Evolutionary conservation across 2,888 invertebrate species (phyloP), one percentile per base, ranked within the genome.

Genomic region (Dasysyrphus albostriatus): DNA sequence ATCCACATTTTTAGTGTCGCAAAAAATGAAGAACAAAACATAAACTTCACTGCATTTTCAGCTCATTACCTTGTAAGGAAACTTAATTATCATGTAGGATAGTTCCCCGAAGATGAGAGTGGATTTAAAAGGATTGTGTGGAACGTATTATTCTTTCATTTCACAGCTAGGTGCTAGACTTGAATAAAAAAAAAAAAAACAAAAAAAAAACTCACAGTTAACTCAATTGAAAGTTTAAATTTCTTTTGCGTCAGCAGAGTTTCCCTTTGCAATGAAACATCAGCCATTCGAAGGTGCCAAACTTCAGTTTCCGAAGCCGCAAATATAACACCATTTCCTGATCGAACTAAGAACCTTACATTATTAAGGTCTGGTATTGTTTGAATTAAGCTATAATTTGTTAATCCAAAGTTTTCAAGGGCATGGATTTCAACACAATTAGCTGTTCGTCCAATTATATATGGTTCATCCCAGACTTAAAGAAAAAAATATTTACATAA

Each of bases 391-490:
- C 93, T 92, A 24, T 93, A 12, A 9, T 92, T 93, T 65, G 89
- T 90, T 19, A 19, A 9, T 95, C 51, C 96, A 93, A 67, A 95
- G 0, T 97, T 97, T 89, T 97, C 96, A 74, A 98, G 94, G 98
- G 96, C 19, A 88, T 98, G 96, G 5, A 99, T 95, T 93, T 98
- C 97, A 44, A 98, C 94, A 88, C 95, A 95, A 90, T 97, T 97
- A 65, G 96, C 94, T 67, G 98, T 93, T 63, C 99, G 94, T 6
- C 98, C 98, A 78, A 99, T 93, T 24, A 98, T 94, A 92, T 97
- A 99, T 0, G 99, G 99, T 90, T 97, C 96, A 92, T 99, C 98
- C 95, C 98, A 98, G 34, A 96, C 98, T 91, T 73, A 4, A 42
- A 14, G 5, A 29, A 37, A 51, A 80, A 19, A 16, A 9, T 0